Evolutionary conservation across 2,113 vertebrate species (phyloP), one percentile per base, ranked within the genome.

Genomic region (Calypte anna): DNA sequence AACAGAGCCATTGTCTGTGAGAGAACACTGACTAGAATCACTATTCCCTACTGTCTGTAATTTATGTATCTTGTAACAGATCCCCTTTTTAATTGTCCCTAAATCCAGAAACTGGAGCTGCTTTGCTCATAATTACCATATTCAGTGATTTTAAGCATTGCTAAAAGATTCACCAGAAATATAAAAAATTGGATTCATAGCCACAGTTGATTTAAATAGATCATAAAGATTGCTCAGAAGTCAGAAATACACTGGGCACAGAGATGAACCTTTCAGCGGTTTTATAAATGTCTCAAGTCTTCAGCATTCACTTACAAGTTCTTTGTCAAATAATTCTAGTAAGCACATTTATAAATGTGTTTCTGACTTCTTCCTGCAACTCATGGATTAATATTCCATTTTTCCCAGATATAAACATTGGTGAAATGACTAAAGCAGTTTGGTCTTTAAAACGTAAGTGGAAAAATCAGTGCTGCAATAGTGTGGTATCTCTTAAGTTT

Each of bases 301-400:
- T 92, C 64, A 78, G 44, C 48, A 66, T 33, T 75, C 28, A 63
- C 51, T 69, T 90, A 40, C 0, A 6, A 51, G 7, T 55, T 70
- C 15, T 64, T 61, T 55, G 31, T 57, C 59, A 38, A 89, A 53
- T 31, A 87, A 86, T 57, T 57, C 44, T 67, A 67, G 66, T 72
- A 20, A 84, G 84, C 54, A 72, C 17, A 87, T 75, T 64, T 79
- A 59, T 72, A 81, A 81, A 78, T 30, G 13, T 38, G 81, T 93
- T 83, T 95, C 53, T 78, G 86, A 57, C 20, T 55, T 91, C 25
- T 69, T 92, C 61, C 83, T 86, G 76, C 33, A 96, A 81, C 44
- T 69, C 48, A 46, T 30, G 2, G 17, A 43, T 74, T 83, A 73
- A 80, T 84, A 88, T 33, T 81, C 28, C 33, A 24, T 90, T 93